Base-by-base conservation (phyloP, 2,888 invertebrate species). In the Drosophila setosimentum region DNA sequence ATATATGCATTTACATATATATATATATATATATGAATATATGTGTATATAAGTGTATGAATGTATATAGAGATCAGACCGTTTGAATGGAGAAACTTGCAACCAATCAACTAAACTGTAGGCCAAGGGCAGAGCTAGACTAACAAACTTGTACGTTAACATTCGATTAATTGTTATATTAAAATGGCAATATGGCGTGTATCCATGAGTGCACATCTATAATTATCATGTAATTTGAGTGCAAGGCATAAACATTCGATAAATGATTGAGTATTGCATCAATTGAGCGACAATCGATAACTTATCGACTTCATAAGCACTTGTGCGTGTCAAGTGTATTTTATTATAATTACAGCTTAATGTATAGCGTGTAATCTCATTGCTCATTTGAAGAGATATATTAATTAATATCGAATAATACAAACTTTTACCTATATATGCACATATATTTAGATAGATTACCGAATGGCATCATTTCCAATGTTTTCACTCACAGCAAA, bases 91-190 rank as follows among this genome's bases (percentile, higher is more conserved):
- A 40, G 49, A 33, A 33, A 42, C 27, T 24, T 13, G 29, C 42
- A 27, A 33, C 21, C 16, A 35, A 27, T 24, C 1, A 18, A 40
- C 10, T 13, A 24, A 24, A 11, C 8, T 40, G 8, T 40, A 21
- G 64, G 64, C 30, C 66, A 68, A 68, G 68, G 66, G 13, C 68
- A 45, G 32, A 6, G 27, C 48, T 8, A 11, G 48, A 33, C 13
- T 4, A 10, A 2, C 13, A n/a, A 33, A 35, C 49, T 49, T 11
- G 3, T 16, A 4, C 16, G 16, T 5, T 29, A 8, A 10, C 18
- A 27, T 27, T 48, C 42, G 58, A 59, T 55, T 57, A 57, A 57
- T 30, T 42, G 42, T 18, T 57, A 57, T 32, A n/a, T 30, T 30
- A 32, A n/a, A 7, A 7, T 16, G 16, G 16, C 0, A 27, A 21